Conservation (phyloP, 35 echinoderm and acorn worm species). For the Ophioderma brevispina region DNA sequence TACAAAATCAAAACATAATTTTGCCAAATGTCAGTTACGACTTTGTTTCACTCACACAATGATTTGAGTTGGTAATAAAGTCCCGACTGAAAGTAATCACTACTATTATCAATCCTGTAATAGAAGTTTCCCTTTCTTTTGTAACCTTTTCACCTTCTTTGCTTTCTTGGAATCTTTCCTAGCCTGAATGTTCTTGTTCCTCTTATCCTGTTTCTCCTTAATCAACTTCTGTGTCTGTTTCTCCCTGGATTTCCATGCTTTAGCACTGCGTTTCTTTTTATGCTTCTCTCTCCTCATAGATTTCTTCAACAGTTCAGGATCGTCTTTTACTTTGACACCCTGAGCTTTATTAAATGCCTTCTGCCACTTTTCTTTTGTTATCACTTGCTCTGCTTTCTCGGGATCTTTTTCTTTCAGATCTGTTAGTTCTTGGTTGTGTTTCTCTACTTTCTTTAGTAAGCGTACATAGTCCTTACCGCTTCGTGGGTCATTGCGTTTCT, state of each 20-base stretch:
- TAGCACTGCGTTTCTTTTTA: conserved; percentile 69
- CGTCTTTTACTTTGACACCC: conserved; percentile 83
- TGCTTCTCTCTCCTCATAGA: conserved; percentile 79
- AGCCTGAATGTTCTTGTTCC: conserved; percentile 70
- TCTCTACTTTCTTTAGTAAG: conserved; percentile 79
- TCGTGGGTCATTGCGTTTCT: conserved; percentile 55
- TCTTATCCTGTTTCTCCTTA: conserved; percentile 67
- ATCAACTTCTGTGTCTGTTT: conserved; percentile 59
- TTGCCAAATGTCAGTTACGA: no score
- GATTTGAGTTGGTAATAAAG: no score
- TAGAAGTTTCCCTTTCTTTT: conserved; percentile 93
- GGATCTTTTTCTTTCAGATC: conserved; percentile 84
- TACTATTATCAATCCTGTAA: conserved; percentile 60
- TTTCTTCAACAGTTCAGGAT: conserved; percentile 87
- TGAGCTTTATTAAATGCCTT: conserved; percentile 70
- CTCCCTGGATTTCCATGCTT: conserved; percentile 77
- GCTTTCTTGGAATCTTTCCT: conserved; percentile 52
- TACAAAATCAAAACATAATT: no score
- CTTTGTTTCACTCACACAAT: no score
- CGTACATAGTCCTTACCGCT: conserved; percentile 73
- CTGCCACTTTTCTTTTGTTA: conserved; percentile 74
- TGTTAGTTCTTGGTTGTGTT: conserved; percentile 71
- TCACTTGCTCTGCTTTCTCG: conserved; percentile 63
- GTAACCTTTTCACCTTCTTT: conserved; percentile 91
- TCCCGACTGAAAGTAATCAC: no score